These are phyloP conservation scores for Sialis lutaria DNA, from an alignment of 2,888 invertebrate species.

Conservation along the genomic window DNA sequence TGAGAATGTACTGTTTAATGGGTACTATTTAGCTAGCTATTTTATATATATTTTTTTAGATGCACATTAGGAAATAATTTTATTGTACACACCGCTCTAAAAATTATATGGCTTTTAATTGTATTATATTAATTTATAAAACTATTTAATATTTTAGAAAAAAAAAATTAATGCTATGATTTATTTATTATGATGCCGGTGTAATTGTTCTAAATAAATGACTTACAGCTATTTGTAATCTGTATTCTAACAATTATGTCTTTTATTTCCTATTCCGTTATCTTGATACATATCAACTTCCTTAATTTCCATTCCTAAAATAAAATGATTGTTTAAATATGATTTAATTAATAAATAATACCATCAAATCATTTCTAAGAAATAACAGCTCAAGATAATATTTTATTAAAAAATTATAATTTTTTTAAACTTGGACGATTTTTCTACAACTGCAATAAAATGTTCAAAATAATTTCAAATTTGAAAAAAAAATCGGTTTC, in stretches of 20 bases:
- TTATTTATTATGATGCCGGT: conserved; percentile 5
- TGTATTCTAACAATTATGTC: not conserved
- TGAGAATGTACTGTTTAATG: no score
- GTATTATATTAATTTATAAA: conserved; percentile 3
- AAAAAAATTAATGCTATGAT: not conserved
- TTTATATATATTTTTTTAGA: not conserved
- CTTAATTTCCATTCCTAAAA: no score
- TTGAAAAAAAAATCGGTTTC: no score
- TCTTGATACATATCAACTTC: no score
- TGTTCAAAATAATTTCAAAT: no score
- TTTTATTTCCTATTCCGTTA: not conserved
- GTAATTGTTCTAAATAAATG: conserved; percentile 5
- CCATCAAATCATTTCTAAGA: no score
- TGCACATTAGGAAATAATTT: not conserved
- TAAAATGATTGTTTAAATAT: no score
- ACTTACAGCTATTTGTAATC: not conserved
- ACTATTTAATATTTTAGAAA: conserved; percentile 4
- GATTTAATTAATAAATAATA: no score
- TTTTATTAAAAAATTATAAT: no score
- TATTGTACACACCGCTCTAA: not conserved
- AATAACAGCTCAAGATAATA: no score
- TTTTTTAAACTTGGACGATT: no score
- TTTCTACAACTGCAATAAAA: no score
- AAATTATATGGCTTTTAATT: conserved; percentile 2
- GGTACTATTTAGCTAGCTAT: not conserved